Conservation (phyloP, 2,113 vertebrate genomes). For the Blennius ocellaris region DNA sequence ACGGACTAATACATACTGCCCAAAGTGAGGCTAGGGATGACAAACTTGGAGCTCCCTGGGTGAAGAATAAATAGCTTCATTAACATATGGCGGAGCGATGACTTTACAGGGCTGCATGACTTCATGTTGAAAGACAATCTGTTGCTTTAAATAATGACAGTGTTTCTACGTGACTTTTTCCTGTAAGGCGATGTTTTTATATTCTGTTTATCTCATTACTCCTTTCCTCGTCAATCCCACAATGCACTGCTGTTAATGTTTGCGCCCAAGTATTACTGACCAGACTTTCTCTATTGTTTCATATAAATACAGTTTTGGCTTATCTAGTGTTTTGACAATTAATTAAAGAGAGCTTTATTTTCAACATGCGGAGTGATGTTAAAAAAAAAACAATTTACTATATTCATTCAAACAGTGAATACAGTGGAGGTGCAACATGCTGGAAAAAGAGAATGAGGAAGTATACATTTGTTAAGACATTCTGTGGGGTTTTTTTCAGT, state of each 20-base stretch:
- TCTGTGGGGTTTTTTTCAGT: no score
- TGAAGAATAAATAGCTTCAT: constrained; percentile 31
- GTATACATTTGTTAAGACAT: no score
- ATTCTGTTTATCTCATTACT: background rate
- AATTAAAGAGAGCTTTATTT: no score
- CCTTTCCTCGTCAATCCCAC: background rate
- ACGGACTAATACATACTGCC: constrained; percentile 51
- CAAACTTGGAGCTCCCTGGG: constrained; percentile 38
- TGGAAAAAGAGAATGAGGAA: no score
- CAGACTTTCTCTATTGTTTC: background rate
- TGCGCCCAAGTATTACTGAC: no score
- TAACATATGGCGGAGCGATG: constrained; percentile 2
- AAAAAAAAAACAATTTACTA: no score
- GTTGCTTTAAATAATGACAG: background rate
- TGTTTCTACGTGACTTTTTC: constrained; percentile 5
- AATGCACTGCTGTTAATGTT: background rate
- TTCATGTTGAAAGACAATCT: constrained; percentile 6
- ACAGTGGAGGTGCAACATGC: no score
- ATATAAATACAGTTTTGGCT: background rate
- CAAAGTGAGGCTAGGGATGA: constrained; percentile 22
- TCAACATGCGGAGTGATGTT: no score
- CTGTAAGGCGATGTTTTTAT: background rate
- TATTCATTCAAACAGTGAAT: no score
- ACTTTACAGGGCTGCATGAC: background rate
- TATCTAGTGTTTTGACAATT: background rate